Conservation (phyloP, 1,140 invertebrate genomes). For the Drosophila biarmipes region DNA sequence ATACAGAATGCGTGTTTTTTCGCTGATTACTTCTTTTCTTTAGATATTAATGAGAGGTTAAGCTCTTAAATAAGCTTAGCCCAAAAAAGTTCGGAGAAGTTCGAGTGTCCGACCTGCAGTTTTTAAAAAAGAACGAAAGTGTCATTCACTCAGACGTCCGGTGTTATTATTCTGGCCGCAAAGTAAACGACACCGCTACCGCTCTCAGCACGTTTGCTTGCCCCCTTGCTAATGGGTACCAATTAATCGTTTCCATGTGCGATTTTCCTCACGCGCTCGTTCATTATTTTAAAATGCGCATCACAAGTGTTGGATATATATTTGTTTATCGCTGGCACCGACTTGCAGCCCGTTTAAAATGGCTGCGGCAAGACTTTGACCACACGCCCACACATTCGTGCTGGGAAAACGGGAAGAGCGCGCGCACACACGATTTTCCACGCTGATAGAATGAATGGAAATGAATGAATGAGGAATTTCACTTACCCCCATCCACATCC, state of each 20-base stretch:
- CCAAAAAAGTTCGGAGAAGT: no score
- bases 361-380: slow-evolving; percentile 59
- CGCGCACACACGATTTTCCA: slow-evolving; percentile 48
- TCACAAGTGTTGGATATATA: slow-evolving; percentile 76
- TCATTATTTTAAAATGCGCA: slow-evolving; percentile 78
- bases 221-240: slow-evolving; percentile 20
- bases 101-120: no score
- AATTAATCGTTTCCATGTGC: slow-evolving; percentile 26
- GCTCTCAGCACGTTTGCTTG: no score
- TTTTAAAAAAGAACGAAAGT: no score
- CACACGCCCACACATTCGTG: slow-evolving; percentile 17
- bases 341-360: slow-evolving; percentile 62
- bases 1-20: no score
- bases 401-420: not conserved
- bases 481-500: slow-evolving; percentile 45
- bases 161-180: not conserved
- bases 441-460: slow-evolving; percentile 75
- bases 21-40: no score
- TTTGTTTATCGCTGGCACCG: slow-evolving; percentile 67
- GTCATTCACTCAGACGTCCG: no score
- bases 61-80: no score
- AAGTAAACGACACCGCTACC: not conserved
- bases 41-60: no score
- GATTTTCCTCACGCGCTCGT: slow-evolving; percentile 8
- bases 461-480: slow-evolving; percentile 76